Conservation (phyloP, 2,888 invertebrate species). For the Metallyticus violacea region DNA sequence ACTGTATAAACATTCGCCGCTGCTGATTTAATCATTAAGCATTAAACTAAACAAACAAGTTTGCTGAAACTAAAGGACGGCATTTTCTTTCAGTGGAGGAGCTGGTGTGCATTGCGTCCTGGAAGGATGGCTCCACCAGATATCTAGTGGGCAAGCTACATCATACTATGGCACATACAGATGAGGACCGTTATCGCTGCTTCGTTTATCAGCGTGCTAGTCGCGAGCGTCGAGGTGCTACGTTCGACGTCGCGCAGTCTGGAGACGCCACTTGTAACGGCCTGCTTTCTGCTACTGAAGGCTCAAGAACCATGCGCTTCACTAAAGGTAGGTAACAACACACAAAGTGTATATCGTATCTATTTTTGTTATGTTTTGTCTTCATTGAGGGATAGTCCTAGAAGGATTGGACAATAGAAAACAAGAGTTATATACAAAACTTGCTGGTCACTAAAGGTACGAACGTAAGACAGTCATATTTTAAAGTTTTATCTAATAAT, state of each 20-base stretch:
- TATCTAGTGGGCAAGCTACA: constrained; percentile 48
- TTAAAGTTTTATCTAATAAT: too few relatives aligned
- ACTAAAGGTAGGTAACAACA: constrained; percentile 60
- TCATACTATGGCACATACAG: constrained; percentile 52
- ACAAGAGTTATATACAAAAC: too few relatives aligned
- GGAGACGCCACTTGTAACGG: constrained; percentile 81
- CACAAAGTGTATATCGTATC: too few relatives aligned
- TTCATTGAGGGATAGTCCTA: too few relatives aligned
- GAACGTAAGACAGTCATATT: too few relatives aligned
- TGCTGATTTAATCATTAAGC: too few relatives aligned
- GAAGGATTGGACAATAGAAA: too few relatives aligned
- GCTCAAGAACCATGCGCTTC: constrained; percentile 74
- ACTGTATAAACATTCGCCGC: too few relatives aligned
- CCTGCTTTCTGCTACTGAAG: constrained; percentile 71
- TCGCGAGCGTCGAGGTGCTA: constrained; percentile 2
- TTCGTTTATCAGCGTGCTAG: constrained; percentile 64
- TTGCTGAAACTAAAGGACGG: background rate
- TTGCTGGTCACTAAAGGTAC: too few relatives aligned
- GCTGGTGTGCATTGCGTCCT: constrained; percentile 74
- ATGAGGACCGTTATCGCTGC: constrained; percentile 79
- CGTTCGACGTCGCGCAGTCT: constrained; percentile 49
- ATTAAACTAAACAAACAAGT: too few relatives aligned
- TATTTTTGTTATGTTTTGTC: too few relatives aligned
- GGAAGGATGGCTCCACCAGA: constrained; percentile 79
- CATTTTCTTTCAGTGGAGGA: constrained; percentile 64